phyloP scores from a whole-genome alignment of 2,888 invertebrate genomes.

The Diogma glabrata region DNA sequence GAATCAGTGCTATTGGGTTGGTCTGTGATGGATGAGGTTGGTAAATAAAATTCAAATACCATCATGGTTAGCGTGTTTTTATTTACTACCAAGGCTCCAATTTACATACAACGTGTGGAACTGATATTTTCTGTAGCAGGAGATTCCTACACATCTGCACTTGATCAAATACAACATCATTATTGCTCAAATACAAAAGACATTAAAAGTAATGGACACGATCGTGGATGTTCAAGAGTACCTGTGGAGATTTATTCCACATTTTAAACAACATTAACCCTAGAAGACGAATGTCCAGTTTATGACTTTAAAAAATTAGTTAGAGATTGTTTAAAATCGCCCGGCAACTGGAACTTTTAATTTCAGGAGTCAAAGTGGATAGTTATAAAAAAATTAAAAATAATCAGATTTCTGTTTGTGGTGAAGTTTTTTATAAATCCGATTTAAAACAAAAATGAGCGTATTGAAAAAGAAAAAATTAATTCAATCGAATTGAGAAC shows the following conservation, averaged over 20 bases:
- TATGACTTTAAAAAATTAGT: slow-evolving; percentile 2
- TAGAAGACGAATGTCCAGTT: slow-evolving; percentile 3
- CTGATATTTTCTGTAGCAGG: slow-evolving; percentile 23
- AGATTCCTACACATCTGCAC: slow-evolving; percentile 24
- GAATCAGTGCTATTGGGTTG: slow-evolving; percentile 20
- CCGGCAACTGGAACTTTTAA: no score
- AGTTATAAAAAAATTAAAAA: no score
- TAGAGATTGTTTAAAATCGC: no score
- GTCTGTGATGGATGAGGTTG: slow-evolving; percentile 26
- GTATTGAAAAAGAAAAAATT: no score
- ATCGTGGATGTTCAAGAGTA: slow-evolving; percentile 21
- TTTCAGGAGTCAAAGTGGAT: no score
- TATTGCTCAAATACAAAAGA: slow-evolving; percentile 23
- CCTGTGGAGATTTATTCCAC: slow-evolving; percentile 16
- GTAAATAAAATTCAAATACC: slow-evolving; percentile 26
- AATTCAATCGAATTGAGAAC: no score
- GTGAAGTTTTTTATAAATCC: no score
- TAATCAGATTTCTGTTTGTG: no score
- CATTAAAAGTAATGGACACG: slow-evolving; percentile 19
- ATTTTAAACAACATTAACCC: slow-evolving; percentile 6
- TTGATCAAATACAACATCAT: no score
- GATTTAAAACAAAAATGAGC: no score
- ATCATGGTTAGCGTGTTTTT: slow-evolving; percentile 21
- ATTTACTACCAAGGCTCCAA: slow-evolving; percentile 17
- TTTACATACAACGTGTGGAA: slow-evolving; percentile 19